A percentile compares a stretch with the other conserved stretches of the same genome.
Conservation (phyloP, 2,797 vertebrate genomes). For the Microctenopoma lineatum region DNA sequence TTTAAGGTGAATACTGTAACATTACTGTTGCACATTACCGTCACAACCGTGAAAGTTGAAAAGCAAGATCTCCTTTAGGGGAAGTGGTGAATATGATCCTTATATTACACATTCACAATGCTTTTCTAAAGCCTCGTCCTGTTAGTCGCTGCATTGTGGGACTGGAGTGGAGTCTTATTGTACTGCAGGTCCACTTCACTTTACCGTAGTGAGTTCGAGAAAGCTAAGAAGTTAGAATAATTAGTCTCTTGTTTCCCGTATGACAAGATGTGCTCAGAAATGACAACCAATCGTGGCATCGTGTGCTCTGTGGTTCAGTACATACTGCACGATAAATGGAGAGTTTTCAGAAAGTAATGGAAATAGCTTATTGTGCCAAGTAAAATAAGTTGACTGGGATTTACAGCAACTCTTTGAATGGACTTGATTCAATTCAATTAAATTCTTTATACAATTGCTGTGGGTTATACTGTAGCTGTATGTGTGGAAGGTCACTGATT, state of each 20-base stretch:
- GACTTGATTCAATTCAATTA: neutral
- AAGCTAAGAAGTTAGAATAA: conserved; percentile 3
- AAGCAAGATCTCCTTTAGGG: neutral
- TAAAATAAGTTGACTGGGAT: neutral
- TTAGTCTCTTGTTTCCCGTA: neutral
- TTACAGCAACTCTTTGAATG: neutral
- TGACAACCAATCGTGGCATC: neutral
- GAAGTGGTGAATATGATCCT: neutral
- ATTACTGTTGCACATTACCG: too few relatives aligned
- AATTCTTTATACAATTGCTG: neutral
- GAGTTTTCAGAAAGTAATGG: conserved; percentile 13
- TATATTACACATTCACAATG: neutral
- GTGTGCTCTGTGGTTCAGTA: neutral
- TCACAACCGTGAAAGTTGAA: neutral
- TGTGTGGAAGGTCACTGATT: conserved; percentile 30
- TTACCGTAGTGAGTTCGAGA: too few relatives aligned
- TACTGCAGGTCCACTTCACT: neutral
- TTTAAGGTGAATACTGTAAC: neutral
- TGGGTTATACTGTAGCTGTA: neutral
- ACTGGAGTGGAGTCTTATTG: neutral
- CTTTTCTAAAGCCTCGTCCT: neutral
- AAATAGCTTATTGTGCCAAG: conserved; percentile 5
- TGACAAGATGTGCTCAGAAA: neutral
- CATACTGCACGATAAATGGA: conserved; percentile 5
- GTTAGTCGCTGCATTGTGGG: neutral